phyloP scores from a whole-genome alignment of 64 coral and sea anemone species.

The Dendronephthya gigantea region DNA sequence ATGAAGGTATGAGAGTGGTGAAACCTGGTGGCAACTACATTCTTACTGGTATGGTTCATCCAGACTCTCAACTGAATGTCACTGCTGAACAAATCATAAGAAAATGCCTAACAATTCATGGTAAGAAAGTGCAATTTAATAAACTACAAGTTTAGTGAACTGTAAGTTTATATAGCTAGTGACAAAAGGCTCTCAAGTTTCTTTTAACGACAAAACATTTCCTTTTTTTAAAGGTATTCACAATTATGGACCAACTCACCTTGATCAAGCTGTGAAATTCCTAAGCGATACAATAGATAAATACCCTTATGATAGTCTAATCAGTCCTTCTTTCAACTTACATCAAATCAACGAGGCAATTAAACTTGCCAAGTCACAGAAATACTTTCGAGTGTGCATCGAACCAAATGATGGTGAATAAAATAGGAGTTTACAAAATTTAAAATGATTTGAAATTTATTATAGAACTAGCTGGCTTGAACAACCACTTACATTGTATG shows the following conservation, averaged over 20 bases:
- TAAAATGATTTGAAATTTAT: too few relatives aligned
- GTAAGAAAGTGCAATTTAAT: constrained; percentile 9
- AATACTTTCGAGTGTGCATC: constrained; percentile 66
- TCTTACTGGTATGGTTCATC: constrained; percentile 93
- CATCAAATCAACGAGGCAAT: constrained; percentile 52
- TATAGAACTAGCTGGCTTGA: too few relatives aligned
- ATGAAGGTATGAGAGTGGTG: constrained; percentile 58
- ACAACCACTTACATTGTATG: too few relatives aligned
- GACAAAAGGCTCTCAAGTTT: neutral
- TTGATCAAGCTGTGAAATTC: constrained; percentile 78
- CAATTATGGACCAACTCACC: constrained; percentile 78
- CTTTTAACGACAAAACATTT: neutral
- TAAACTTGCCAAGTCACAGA: constrained; percentile 50
- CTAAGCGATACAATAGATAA: constrained; percentile 51
- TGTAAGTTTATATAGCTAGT: too few relatives aligned
- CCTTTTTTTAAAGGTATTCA: constrained; percentile 54
- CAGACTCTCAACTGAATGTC: constrained; percentile 62
- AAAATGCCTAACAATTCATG: constrained; percentile 76
- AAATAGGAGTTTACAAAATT: too few relatives aligned
- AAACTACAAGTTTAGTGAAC: neutral
- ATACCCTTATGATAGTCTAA: constrained; percentile 60
- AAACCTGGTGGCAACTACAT: constrained; percentile 60
- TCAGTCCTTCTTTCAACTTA: constrained; percentile 49
- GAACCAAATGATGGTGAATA: constrained; percentile 20
- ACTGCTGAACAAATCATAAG: constrained; percentile 85